Conservation (phyloP, 2,113 vertebrate genomes). For the Oreochromis aureus region DNA sequence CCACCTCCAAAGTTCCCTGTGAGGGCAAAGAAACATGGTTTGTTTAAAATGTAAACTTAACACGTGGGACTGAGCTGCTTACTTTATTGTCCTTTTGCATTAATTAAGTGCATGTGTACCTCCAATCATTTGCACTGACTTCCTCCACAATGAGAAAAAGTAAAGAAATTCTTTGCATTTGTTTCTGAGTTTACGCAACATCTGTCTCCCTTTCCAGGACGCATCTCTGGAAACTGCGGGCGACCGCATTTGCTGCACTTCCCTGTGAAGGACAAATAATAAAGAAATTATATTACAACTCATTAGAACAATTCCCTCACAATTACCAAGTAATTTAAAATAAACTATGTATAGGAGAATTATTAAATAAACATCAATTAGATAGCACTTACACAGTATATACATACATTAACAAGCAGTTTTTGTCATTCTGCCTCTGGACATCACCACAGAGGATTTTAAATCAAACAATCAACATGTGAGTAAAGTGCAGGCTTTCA, state of each 20-base stretch:
- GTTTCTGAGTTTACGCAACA: slow-evolving; percentile 25
- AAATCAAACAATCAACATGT: background rate
- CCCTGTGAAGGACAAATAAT: slow-evolving; percentile 38
- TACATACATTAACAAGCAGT: background rate
- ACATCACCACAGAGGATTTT: background rate
- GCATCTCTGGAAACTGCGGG: slow-evolving; percentile 45
- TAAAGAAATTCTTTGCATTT: slow-evolving; percentile 1
- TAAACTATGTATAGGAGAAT: background rate
- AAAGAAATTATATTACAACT: background rate
- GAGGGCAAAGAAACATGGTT: background rate
- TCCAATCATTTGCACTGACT: slow-evolving; percentile 70
- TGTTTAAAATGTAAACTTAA: background rate
- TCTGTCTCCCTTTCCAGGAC: slow-evolving; percentile 59
- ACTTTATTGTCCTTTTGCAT: background rate
- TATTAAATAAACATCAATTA: background rate
- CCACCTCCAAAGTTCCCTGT: slow-evolving; percentile 85
- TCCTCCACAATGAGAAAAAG: slow-evolving; percentile 66
- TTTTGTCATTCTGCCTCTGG: background rate
- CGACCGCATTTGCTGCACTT: slow-evolving; percentile 62
- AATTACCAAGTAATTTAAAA: background rate
- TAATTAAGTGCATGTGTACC: slow-evolving; percentile 39
- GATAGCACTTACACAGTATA: background rate
- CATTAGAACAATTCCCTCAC: background rate
- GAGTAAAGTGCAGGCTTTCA: background rate
- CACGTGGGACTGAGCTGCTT: background rate